phyloP scores from a whole-genome alignment of 2,113 vertebrate genomes.

The Eudorcas thomsonii region DNA sequence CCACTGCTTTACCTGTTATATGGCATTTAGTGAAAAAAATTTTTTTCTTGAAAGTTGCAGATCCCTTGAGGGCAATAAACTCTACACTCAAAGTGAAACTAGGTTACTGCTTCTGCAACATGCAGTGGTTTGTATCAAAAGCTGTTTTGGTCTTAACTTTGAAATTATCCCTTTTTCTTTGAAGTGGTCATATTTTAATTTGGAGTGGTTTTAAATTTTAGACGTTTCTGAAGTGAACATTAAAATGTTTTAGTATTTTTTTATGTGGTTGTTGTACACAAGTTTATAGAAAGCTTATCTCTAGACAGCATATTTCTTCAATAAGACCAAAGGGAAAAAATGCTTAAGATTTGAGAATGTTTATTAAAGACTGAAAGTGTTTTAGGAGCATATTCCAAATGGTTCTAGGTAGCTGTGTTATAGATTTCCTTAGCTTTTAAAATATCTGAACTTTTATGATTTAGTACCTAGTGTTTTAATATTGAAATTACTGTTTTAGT shows the following conservation, averaged over 20 bases:
- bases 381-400: background rate
- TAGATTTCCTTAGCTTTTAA: background rate
- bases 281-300: constrained; percentile 39
- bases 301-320: background rate
- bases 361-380: background rate
- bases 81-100: constrained; percentile 74
- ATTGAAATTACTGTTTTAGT: background rate
- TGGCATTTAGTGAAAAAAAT: constrained; percentile 43
- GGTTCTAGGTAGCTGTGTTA: background rate
- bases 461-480: constrained; percentile 2
- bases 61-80: constrained; percentile 70
- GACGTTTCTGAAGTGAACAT: constrained; percentile 48
- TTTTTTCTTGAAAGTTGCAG: constrained; percentile 71
- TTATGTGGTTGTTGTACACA: constrained; percentile 5
- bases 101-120: constrained; percentile 63
- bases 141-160: constrained; percentile 69
- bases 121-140: constrained; percentile 74
- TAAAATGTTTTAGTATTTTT: background rate
- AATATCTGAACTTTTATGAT: background rate
- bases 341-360: background rate
- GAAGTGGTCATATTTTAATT: constrained; percentile 75
- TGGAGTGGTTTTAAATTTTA: constrained; percentile 66
- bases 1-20: background rate
- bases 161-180: constrained; percentile 70
- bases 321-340: background rate